Evolutionary conservation across 2,888 invertebrate species (phyloP).

Genomic region (Drosophila eohydei): DNA sequence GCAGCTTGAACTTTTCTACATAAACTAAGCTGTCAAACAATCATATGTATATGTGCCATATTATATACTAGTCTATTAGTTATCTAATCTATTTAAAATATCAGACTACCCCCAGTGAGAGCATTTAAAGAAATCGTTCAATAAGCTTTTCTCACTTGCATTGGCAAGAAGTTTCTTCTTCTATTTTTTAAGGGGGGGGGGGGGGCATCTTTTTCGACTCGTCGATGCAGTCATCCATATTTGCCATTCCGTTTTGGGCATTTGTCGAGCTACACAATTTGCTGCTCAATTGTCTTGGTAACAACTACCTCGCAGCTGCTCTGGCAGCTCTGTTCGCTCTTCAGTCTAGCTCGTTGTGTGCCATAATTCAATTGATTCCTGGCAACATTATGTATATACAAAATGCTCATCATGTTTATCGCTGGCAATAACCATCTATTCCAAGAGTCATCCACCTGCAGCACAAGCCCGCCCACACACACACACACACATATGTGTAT

Average conservation of each 20-base stretch:
- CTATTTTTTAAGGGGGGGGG: not conserved
- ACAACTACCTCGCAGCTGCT: constrained; percentile 16
- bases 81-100: too few relatives aligned
- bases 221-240: constrained; percentile 60
- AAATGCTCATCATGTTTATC: constrained; percentile 67
- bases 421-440: constrained; percentile 63
- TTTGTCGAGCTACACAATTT: constrained; percentile 75
- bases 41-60: not conserved
- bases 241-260: constrained; percentile 73
- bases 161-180: constrained; percentile 10
- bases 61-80: not conserved
- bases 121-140: constrained; percentile 54
- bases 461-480: not conserved
- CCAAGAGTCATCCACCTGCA: constrained; percentile 33
- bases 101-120: constrained; percentile 1
- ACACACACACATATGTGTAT: not conserved
- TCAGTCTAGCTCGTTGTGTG: constrained; percentile 25
- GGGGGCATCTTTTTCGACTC: constrained; percentile 19
- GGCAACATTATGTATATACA: constrained; percentile 58
- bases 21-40: too few relatives aligned
- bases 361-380: constrained; percentile 78
- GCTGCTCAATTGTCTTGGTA: constrained; percentile 78
- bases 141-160: constrained; percentile 75
- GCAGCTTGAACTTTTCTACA: too few relatives aligned
- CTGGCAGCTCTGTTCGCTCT: not conserved